phyloP scores from a whole-genome alignment of 2,888 invertebrate genomes.

The Aromia moschata region DNA sequence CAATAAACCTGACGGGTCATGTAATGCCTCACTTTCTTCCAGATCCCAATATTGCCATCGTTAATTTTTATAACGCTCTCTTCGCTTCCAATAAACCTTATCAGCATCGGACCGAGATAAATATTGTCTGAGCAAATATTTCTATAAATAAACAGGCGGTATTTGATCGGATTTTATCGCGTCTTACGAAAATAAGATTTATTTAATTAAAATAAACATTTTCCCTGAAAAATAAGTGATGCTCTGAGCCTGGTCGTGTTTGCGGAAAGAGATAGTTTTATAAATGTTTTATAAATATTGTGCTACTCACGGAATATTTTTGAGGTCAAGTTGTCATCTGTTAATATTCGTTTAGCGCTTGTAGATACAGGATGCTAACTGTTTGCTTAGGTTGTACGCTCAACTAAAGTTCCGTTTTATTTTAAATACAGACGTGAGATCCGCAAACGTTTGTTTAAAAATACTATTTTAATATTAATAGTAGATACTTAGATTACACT shows the following conservation, averaged over 20 bases:
- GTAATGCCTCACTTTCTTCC: not conserved
- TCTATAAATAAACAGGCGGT: conserved; percentile 17
- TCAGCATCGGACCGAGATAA: conserved; percentile 8
- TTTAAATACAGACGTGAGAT: too few species aligned
- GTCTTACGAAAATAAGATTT: conserved; percentile 10
- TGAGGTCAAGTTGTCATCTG: too few species aligned
- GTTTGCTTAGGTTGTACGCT: too few species aligned
- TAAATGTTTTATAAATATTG: not conserved
- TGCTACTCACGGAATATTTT: too few species aligned
- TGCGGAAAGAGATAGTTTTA: not conserved
- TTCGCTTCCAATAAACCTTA: not conserved
- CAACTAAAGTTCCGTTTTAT: too few species aligned
- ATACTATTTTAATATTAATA: too few species aligned
- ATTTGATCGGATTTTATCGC: conserved; percentile 20
- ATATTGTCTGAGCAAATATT: conserved; percentile 16
- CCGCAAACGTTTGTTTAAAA: too few species aligned
- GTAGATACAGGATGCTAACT: too few species aligned
- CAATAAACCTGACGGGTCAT: too few species aligned
- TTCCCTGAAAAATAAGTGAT: conserved; percentile 5
- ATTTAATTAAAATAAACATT: conserved; percentile 16
- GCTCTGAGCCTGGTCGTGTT: not conserved
- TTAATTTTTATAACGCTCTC: not conserved
- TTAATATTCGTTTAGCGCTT: too few species aligned
- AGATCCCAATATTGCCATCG: not conserved
- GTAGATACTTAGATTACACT: too few species aligned